Evolutionary conservation across 2,888 invertebrate species (phyloP), one percentile per base, ranked within the genome.

Genomic region (Lepidochrysops patricia): DNA sequence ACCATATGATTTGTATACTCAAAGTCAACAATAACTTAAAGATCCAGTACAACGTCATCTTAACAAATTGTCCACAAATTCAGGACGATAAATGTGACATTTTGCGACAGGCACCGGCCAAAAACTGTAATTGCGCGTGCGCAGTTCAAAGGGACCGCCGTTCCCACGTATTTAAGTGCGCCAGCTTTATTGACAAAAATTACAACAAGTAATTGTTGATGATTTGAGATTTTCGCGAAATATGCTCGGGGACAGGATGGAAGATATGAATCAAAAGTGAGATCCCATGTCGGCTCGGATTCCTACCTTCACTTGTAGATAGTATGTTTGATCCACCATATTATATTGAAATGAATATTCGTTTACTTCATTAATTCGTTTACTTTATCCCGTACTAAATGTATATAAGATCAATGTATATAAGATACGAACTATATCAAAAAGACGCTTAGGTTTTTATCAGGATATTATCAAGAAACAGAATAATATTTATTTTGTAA

Each of bases 111-210:
- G 68, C 68, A 19, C 19, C 68, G 60, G 70, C 73, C 83, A 88
- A 86, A 86, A 86, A 67, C 76, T 78, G 79, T 89, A 89, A 89
- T 88, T 88, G 79, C 85, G 75, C 80, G 72, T 83, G 85, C 88
- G 85, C 78, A 69, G 74, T 70, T 84, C 86, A 87, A 88, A 88
- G 84, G 78, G 67, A 65, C 88, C 88, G 88, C 88, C 74, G 72
- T 88, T 89, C 89, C 86, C 89, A 89, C 71, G 71, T 66, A 75
- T 77, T 78, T 80, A 68, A 69, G 75, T 77, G 84, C 87, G 79
- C 82, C 75, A 82, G 84, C 86, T 88, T 89, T 89, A 89, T 89
- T 89, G 87, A 88, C 89, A 87, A 89, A 89, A 89, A 89, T 89
- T 87, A 89, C 43, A 9, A 43, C 43, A 43, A 43, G 43, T 43